phyloP scores from a whole-genome alignment of 2,797 vertebrate species.

The Poeciliopsis presidionis region DNA sequence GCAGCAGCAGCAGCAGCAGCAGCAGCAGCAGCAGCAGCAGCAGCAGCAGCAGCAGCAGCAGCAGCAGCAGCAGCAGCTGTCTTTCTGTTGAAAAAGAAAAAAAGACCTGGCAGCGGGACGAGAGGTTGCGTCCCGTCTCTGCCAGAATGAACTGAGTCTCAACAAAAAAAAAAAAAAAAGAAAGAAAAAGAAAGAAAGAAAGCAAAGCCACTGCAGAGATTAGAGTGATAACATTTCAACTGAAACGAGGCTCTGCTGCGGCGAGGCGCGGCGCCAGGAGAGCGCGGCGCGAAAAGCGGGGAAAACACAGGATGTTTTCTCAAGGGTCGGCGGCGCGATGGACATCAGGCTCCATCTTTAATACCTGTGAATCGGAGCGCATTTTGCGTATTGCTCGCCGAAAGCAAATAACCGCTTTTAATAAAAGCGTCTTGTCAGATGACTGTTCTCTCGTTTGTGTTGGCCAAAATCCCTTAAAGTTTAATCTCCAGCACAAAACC shows the following conservation, averaged over 20 bases:
- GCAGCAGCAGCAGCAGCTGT: slow-evolving; percentile 59
- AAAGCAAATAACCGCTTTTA: slow-evolving; percentile 39
- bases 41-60: slow-evolving; percentile 13
- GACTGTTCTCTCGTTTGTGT: slow-evolving; percentile 20
- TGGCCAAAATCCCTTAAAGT: slow-evolving; percentile 24
- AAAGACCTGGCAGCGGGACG: slow-evolving; percentile 53
- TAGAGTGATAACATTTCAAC: slow-evolving; percentile 64
- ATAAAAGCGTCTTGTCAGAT: slow-evolving; percentile 56
- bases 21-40: no score
- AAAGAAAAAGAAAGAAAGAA: slow-evolving; percentile 15
- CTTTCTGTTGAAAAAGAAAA: slow-evolving; percentile 35
- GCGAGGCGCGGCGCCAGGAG: slow-evolving; percentile 26
- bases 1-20: no score
- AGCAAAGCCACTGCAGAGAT: slow-evolving; percentile 57
- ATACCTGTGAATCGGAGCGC: slow-evolving; percentile 37
- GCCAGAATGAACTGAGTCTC: slow-evolving; percentile 60
- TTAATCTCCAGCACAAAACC: slow-evolving; percentile 17
- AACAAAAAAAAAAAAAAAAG: slow-evolving; percentile 51
- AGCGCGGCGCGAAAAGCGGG: slow-evolving; percentile 2
- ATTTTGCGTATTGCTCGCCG: slow-evolving; percentile 16
- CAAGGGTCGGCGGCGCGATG: slow-evolving; percentile 46
- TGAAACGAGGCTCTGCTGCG: slow-evolving; percentile 57
- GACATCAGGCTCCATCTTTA: slow-evolving; percentile 36
- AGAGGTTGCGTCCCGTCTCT: slow-evolving; percentile 45
- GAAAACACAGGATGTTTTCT: slow-evolving; percentile 23